Conservation (phyloP, 64 coral and sea anemone species). For the Montipora capricornis region DNA sequence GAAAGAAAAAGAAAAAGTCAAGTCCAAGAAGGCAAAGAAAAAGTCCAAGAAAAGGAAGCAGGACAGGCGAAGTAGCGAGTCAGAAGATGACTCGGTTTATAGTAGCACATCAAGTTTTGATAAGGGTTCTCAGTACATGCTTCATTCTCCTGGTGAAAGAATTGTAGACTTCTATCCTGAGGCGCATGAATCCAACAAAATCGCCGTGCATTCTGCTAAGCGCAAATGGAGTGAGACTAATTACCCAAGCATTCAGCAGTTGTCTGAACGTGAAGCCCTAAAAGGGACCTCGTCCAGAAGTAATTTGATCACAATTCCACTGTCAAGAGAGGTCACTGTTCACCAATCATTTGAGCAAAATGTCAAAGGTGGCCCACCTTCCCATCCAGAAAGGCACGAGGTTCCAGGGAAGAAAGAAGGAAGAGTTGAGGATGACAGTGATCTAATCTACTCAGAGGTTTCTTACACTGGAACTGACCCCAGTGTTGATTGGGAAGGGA, state of each 20-base stretch:
- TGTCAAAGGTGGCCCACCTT: background rate
- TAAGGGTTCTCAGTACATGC: background rate
- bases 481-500: constrained; percentile 26
- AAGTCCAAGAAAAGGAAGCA: constrained; percentile 48
- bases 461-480: background rate
- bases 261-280: background rate
- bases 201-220: constrained; percentile 33
- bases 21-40: constrained; percentile 38
- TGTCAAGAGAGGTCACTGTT: background rate
- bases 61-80: background rate
- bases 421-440: background rate
- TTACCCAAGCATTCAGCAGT: background rate
- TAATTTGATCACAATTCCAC: constrained; percentile 32
- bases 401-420: background rate
- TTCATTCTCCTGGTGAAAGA: background rate
- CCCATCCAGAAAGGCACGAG: background rate
- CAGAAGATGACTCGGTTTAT: constrained; percentile 26
- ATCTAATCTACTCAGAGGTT: background rate
- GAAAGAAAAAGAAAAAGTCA: constrained; percentile 34
- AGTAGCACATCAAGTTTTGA: constrained; percentile 27
- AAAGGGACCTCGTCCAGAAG: background rate
- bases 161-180: constrained; percentile 26
- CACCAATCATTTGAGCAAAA: background rate
- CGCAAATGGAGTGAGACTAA: background rate
- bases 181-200: constrained; percentile 14